Base-by-base conservation (phyloP, 35 echinoderm and acorn worm species). In the Ophiothrix spiculata region DNA sequence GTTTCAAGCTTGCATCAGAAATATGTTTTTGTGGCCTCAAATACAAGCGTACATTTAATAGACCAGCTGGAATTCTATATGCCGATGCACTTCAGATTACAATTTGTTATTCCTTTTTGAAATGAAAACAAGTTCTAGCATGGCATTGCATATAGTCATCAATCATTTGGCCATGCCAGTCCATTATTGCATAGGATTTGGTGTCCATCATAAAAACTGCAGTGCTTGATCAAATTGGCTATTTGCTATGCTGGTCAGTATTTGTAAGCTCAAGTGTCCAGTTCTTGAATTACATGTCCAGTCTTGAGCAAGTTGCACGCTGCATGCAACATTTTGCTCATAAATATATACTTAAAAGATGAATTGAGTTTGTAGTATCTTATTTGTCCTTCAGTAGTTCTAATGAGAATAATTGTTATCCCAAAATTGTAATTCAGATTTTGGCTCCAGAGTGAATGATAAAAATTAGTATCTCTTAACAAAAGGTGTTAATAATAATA, bases 21-120 rank as follows among this genome's bases (percentile, higher is more conserved):
- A 69, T n/a, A 69, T 69, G 60, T 69, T 69, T 54, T 69, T 69
- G 60, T 69, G 60, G 60, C 60, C 25, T 69, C 60, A 69, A 69
- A 69, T 25, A 69, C 60, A 69, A 69, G 60, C 60, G 29, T 28
- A 69, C 60, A 69, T 69, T 69, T 69, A 69, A 69, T 69, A 15
- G 60, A 69, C 60, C 29, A 28, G 60, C 10, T 69, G 60, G 16
- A 69, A 69, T 69, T 69, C 60, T 69, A 69, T 69, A 10, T 69
- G 16, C 23, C 3, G 23, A 15, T 25, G 29, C 23, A 69, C 60
- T 69, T 69, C 60, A 69, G 60, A 69, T 69, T 69, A 69, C 60
- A 69, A 69, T 69, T n/a, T n/a, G n/a, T 69, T 69, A 15, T 69
- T 25, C 6, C 60, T 69, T 69, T 69, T 49, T 10, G 60, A 69